These are phyloP conservation scores for Euwallacea similis DNA, from an alignment of 1,140 invertebrate species.

Conservation along the genomic window DNA sequence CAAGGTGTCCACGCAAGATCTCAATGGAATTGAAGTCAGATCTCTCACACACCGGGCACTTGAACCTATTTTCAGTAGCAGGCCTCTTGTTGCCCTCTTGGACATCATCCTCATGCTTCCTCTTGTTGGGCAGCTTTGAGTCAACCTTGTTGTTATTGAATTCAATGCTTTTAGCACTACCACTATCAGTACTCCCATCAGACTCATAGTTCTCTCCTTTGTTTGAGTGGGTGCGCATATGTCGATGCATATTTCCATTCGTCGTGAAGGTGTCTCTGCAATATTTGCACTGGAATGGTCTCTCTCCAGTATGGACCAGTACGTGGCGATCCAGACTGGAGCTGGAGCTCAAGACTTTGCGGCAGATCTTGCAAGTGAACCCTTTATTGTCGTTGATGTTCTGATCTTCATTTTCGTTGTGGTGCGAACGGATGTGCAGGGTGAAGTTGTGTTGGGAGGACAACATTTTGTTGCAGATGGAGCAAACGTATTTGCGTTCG, in stretches of 20 bases:
- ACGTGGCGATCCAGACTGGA: conserved; percentile 77
- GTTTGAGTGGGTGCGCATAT: conserved; percentile 72
- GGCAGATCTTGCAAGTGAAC: conserved; percentile 59
- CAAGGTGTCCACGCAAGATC: conserved; percentile 68
- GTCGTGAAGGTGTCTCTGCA: conserved; percentile 84
- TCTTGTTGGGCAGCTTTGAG: conserved; percentile 40
- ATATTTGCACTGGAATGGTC: conserved; percentile 76
- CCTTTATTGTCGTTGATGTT: conserved; percentile 54
- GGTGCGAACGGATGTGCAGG: conserved; percentile 69
- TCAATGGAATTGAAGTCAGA: conserved; percentile 63
- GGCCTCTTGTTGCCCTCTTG: conserved; percentile 40
- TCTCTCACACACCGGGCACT: conserved; percentile 64
- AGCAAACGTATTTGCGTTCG: conserved; percentile 61
- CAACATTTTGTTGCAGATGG: conserved; percentile 64
- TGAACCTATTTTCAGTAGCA: conserved; percentile 43
- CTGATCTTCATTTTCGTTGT: conserved; percentile 55
- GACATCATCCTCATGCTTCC: conserved; percentile 45
- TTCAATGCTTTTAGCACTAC: conserved; percentile 50
- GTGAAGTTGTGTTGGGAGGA: conserved; percentile 68
- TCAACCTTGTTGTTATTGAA: conserved; percentile 54
- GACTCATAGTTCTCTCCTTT: conserved; percentile 53
- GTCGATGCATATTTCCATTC: conserved; percentile 86
- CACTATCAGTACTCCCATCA: conserved; percentile 54
- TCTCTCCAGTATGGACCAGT: conserved; percentile 73
- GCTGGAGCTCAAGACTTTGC: conserved; percentile 69